phyloP scores from a whole-genome alignment of 2,113 vertebrate genomes.

The Cyphomyrus plagiostoma region DNA sequence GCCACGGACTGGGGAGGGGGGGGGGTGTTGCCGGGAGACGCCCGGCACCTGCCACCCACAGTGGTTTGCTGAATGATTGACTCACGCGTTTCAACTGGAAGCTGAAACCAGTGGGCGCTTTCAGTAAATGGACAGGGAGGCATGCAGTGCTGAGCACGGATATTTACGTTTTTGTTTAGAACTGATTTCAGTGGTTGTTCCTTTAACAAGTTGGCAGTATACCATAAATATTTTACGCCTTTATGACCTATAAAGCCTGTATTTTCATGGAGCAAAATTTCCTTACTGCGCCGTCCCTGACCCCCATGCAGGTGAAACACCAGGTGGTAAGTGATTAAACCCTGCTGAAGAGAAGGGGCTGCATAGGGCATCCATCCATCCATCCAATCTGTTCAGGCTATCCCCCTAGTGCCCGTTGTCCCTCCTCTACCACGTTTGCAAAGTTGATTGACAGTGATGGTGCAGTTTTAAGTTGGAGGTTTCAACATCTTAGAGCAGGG shows the following conservation, averaged over 20 bases:
- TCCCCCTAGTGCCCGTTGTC: background rate
- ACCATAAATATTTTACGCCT: background rate
- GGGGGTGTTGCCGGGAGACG: background rate
- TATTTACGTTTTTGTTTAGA: background rate
- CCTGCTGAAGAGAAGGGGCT: background rate
- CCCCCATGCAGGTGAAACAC: background rate
- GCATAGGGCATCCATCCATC: background rate
- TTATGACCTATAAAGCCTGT: constrained; percentile 4
- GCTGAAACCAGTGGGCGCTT: background rate
- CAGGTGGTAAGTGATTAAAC: background rate
- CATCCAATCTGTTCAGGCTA: background rate
- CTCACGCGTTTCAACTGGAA: background rate
- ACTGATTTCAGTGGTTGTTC: background rate
- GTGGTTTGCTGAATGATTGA: background rate
- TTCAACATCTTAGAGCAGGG: background rate
- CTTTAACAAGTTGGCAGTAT: background rate
- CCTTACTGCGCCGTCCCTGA: background rate
- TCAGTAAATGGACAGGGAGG: background rate
- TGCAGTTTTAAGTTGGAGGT: background rate
- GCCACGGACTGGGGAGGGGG: background rate
- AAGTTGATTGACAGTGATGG: background rate
- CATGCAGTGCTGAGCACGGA: background rate
- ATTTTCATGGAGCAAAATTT: background rate
- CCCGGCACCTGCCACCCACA: background rate
- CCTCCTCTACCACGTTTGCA: background rate